Conservation (phyloP, 2,888 invertebrate species). For the Deilephila elpenor region DNA sequence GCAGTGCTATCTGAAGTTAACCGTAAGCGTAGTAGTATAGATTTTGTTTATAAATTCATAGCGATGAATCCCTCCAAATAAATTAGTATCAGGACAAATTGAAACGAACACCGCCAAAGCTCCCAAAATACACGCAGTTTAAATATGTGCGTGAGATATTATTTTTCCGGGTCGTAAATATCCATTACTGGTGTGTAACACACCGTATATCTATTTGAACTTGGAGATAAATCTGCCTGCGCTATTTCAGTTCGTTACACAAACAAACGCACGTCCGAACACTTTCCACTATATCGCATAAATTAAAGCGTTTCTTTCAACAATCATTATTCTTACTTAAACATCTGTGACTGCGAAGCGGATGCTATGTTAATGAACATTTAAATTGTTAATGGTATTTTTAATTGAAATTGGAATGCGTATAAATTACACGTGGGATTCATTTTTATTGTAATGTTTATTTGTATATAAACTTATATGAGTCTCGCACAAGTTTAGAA, state of each 20-base stretch:
- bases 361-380: not conserved
- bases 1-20: too few relatives aligned
- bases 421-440: too few relatives aligned
- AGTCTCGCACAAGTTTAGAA: too few relatives aligned
- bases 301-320: constrained; percentile 5
- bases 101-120: not conserved
- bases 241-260: constrained; percentile 10
- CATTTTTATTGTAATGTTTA: too few relatives aligned
- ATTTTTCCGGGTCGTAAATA: constrained; percentile 23
- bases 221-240: constrained; percentile 18
- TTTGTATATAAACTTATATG: too few relatives aligned
- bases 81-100: not conserved
- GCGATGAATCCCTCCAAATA: not conserved
- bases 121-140: not conserved
- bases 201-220: constrained; percentile 20
- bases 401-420: constrained; percentile 6
- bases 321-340: constrained; percentile 8
- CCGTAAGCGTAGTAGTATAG: too few relatives aligned
- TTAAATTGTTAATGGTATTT: too few relatives aligned
- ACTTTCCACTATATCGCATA: constrained; percentile 12
- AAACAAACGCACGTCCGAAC: constrained; percentile 1
- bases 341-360: not conserved
- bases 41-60: too few relatives aligned
- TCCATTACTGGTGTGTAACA: constrained; percentile 23
- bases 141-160: constrained; percentile 9